Evolutionary conservation across 2,888 invertebrate genomes (phyloP), one percentile per base, ranked within the genome.

Genomic region (Scaptomyza reducta): DNA sequence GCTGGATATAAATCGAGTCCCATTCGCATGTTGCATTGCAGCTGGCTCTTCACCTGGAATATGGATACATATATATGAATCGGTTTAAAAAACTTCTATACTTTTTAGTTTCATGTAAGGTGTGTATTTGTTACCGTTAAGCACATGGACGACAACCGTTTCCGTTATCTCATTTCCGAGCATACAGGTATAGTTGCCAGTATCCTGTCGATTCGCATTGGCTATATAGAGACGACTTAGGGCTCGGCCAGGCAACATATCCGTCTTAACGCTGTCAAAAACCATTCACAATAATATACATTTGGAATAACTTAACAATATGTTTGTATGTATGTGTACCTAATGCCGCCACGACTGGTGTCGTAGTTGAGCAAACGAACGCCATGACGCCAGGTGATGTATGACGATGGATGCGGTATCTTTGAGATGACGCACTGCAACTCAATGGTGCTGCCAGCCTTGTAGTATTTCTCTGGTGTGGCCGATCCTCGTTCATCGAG

Each of bases 371-470:
- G 93, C 90, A 95, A 93, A 77, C 95, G 93, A 29, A 93, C 92
- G 6, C 96, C 95, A 89, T 96, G 96, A 75, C 95, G 95, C 96
- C 96, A 96, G 88, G 94, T 93, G 84, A 96, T 95, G 89, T 95
- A 95, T 38, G 94, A 94, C 50, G 95, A 94, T 7, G 95, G 95
- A 88, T 95, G 95, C 6, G 96, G 96, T 61, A 96, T 95, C 90
- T 95, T 95, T 86, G 95, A 96, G 89, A 96, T 95, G 79, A 96
- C 94, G 90, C 96, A 96, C 81, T 96, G 94, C 62, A 96, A 93
- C 90, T 96, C 96, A 87, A 96, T 96, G 79, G 96, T 96, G 78
- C 96, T 96, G 33, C 96, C 96, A 79, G 95, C 95, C 90, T 96
- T 96, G 93, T 96, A 96, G 91, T 95, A 95, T 92, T 96, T 96